Evolutionary conservation across 1,140 invertebrate species (phyloP), one percentile per base, ranked within the genome.

Genomic region (Drosophila aff.): DNA sequence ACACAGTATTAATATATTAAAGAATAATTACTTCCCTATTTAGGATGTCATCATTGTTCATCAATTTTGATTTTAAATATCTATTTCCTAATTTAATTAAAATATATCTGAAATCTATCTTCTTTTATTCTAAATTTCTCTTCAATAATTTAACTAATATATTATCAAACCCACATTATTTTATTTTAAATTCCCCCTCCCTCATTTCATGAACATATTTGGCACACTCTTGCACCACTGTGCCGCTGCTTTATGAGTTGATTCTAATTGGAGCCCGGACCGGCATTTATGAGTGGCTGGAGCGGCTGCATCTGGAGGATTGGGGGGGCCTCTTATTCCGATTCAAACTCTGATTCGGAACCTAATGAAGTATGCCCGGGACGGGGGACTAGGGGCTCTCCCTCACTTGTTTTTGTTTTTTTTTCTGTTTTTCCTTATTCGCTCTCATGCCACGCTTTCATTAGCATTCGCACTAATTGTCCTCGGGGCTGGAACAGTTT

Each of bases 401-500:
- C 16, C 8, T 36, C 18, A 4, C 15, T n/a, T 11, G 15, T 13
- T 15, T n/a, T 15, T 18, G 23, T 5, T 40, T 40, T 7, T 41
- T 21, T 63, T 40, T 43, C 52, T 47, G 53, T 46, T 60, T 33
- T 58, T 49, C 15, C 15, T n/a, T 21, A 5, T 16, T 23, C 10
- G n/a, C 23, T 36, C 63, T 36, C 16, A 41, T 23, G 62, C 57
- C 58, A 60, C 55, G 66, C 66, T 84, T 85, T 85, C 81, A 84
- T 84, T 84, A 84, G 81, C 82, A 85, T 81, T 80, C 55, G 60
- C 62, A 84, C 81, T 84, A 84, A 84, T 84, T 84, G 81, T 85
- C 50, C 55, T 65, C 71, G 38, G 75, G 43, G 36, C 49, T 52
- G 52, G 52, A 57, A 36, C 40, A 55, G 69, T 85, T 85, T 67